These are phyloP conservation scores for Marmota flaviventris DNA, from an alignment of 2,113 vertebrate genomes.

Conservation along the genomic window DNA sequence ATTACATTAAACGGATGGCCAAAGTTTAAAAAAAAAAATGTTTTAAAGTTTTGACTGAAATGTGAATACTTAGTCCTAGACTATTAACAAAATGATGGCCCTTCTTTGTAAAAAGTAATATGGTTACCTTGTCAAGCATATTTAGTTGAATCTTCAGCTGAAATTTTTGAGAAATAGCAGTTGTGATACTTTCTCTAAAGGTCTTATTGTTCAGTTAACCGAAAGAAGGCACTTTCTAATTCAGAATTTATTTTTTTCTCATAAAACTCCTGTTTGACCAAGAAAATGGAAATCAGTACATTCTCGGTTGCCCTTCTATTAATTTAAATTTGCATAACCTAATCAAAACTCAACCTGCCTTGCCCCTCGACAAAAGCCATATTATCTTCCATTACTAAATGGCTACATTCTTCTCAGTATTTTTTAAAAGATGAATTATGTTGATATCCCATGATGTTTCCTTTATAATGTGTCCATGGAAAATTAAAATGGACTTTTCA, in stretches of 20 bases:
- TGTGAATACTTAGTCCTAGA: background rate
- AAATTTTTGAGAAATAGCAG: conserved; percentile 17
- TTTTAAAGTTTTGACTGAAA: conserved; percentile 16
- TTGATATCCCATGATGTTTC: conserved; percentile 65
- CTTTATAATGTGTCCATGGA: conserved; percentile 66
- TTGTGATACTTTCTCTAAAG: conserved; percentile 60
- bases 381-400: conserved; percentile 72
- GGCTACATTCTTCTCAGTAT: conserved; percentile 59
- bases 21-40: background rate
- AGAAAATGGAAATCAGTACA: conserved; percentile 60
- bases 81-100: background rate
- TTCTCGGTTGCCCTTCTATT: conserved; percentile 73
- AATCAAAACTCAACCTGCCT: conserved; percentile 68
- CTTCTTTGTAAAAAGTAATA: background rate
- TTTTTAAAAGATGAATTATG: conserved; percentile 72
- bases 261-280: conserved; percentile 69
- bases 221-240: conserved; percentile 70
- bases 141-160: conserved; percentile 58
- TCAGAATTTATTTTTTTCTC: conserved; percentile 64
- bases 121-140: background rate
- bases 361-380: conserved; percentile 59
- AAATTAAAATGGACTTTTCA: conserved; percentile 79
- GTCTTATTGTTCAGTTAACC: conserved; percentile 65
- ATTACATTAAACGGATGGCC: background rate
- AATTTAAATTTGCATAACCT: conserved; percentile 75